Evolutionary conservation across 2,797 vertebrate species (phyloP).

Genomic region (Triplophysa yarkandensis): DNA sequence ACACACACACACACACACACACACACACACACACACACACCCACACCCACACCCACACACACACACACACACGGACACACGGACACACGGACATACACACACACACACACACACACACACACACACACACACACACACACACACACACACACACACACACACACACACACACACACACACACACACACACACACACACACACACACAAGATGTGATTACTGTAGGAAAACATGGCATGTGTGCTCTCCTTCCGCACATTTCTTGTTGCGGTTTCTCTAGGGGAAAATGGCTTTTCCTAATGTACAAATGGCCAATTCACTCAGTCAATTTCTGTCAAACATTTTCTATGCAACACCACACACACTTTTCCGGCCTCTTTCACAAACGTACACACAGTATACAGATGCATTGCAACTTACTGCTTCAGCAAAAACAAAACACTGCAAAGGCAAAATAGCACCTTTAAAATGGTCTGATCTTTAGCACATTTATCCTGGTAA

Average conservation of each 20-base stretch:
- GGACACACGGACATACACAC: constrained; percentile 57
- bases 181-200: constrained; percentile 40
- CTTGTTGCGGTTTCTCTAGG: background rate
- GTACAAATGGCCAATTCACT: constrained; percentile 41
- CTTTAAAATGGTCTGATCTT: too few species aligned
- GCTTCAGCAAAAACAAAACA: background rate
- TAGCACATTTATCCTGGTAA: too few species aligned
- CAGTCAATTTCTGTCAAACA: constrained; percentile 18
- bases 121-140: constrained; percentile 57
- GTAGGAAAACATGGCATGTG: constrained; percentile 18
- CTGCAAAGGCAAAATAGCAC: too few species aligned
- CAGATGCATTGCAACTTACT: background rate
- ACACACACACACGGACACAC: too few species aligned
- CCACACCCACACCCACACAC: constrained; percentile 87
- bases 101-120: constrained; percentile 51
- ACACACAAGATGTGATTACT: constrained; percentile 34
- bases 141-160: constrained; percentile 52
- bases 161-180: constrained; percentile 51
- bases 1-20: constrained; percentile 52
- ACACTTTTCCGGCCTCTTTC: background rate
- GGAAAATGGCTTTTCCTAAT: constrained; percentile 28
- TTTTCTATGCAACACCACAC: background rate
- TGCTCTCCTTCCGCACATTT: constrained; percentile 16
- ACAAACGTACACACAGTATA: background rate
- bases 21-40: constrained; percentile 51